Base-by-base conservation (phyloP, 1,140 invertebrate species). In the Drosophila eugracilis region DNA sequence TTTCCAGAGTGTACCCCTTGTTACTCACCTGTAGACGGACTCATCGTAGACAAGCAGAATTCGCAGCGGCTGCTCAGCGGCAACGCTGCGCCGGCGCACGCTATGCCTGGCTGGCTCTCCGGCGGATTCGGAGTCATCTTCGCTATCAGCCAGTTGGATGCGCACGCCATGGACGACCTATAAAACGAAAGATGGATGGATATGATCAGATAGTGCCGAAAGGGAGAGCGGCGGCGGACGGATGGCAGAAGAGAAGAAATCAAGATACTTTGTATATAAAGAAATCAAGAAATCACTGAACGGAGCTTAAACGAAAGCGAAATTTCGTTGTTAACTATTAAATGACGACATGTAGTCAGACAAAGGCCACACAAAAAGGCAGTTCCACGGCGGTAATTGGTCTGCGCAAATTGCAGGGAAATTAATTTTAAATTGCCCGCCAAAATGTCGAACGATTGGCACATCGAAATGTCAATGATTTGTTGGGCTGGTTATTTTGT, bases 31-130 rank as follows among this genome's bases (percentile, higher is more conserved):
- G 92, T 96, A 96, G 47, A 98, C 96, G 90, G 97, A 98, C 60
- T 95, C 93, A 91, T 99, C 98, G 91, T 98, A 98, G 88, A 95
- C 95, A 63, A 98, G 93, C 70, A 97, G 94, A 77, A 99, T 98
- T 80, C 97, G 94, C 49, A 99, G 93, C 1, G 95, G 96, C 86
- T 98, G 96, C 92, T 96, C 95, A 49, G 74, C 89, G 65, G 96
- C 94, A 34, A 75, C 28, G 91, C 96, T 97, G 53, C 97, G 93
- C 91, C 97, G 97, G 77, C 94, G 95, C 69, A 98, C 94, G 74
- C 95, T 91, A 92, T 98, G 24, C 92, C 92, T 3, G 95, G 94
- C 47, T 55, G 78, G 50, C 21, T 62, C 69, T 60, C 54, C 63
- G 66, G 36, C 57, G 28, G 48, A 49, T 21, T 50, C 57, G 28